These are phyloP conservation scores for Urocynchramus pylzowi DNA, from an alignment of 2,113 vertebrate genomes.

Conservation along the genomic window DNA sequence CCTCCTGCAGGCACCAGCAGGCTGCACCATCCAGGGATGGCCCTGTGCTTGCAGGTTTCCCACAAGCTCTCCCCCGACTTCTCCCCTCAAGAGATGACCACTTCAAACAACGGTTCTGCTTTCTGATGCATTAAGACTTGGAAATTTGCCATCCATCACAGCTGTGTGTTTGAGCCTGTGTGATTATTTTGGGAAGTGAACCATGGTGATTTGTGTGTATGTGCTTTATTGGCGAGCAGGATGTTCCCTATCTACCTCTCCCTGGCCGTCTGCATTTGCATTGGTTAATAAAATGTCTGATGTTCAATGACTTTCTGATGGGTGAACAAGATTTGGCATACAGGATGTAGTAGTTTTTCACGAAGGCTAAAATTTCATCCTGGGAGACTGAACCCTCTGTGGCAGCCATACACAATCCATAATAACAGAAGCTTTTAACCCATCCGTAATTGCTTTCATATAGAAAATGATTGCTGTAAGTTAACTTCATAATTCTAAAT, in stretches of 20 bases:
- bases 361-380: slow-evolving; percentile 1
- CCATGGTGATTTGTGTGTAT: slow-evolving; percentile 44
- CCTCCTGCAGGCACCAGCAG: neutral
- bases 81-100: slow-evolving; percentile 38
- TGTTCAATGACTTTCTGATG: slow-evolving; percentile 42
- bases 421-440: slow-evolving; percentile 53
- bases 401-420: slow-evolving; percentile 16
- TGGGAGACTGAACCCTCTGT: neutral
- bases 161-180: slow-evolving; percentile 55
- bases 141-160: slow-evolving; percentile 63
- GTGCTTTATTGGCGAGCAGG: slow-evolving; percentile 39
- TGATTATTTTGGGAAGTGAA: slow-evolving; percentile 69
- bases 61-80: neutral
- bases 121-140: slow-evolving; percentile 59
- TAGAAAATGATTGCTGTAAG: slow-evolving; percentile 65
- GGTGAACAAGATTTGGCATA: slow-evolving; percentile 16
- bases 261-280: slow-evolving; percentile 22
- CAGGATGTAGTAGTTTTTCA: slow-evolving; percentile 4
- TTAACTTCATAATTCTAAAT: slow-evolving; percentile 64
- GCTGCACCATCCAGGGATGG: neutral
- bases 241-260: slow-evolving; percentile 39
- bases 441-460: slow-evolving; percentile 54
- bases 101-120: slow-evolving; percentile 49
- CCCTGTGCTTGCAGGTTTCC: neutral
- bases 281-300: slow-evolving; percentile 54